phyloP scores from a whole-genome alignment of 1,140 invertebrate genomes.

The Drosophila ananassae region DNA sequence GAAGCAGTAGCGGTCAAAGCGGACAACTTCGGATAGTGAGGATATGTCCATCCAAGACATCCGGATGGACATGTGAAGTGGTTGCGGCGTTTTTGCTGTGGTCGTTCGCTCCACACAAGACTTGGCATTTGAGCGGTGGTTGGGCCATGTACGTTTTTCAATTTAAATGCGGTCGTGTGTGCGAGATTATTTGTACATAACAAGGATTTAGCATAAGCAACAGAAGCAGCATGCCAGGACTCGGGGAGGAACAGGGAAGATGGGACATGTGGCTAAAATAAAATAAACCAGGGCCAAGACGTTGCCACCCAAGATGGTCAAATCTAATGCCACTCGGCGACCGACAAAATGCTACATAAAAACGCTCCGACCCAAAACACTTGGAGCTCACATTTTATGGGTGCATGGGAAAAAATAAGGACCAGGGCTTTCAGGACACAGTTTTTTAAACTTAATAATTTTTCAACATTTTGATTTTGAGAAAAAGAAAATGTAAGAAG shows the following conservation, averaged over 20 bases:
- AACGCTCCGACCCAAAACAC: conserved; percentile 52
- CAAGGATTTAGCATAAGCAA: conserved; percentile 80
- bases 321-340: conserved; percentile 42
- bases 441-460: too few species aligned
- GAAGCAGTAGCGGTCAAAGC: conserved; percentile 17
- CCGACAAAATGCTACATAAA: conserved; percentile 63
- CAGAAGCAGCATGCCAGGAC: conserved; percentile 24
- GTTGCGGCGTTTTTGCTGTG: conserved; percentile 42
- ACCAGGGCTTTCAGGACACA: too few species aligned
- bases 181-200: conserved; percentile 81
- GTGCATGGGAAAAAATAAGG: not conserved
- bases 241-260: not conserved
- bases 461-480: too few species aligned
- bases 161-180: conserved; percentile 83
- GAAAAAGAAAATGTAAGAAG: too few species aligned
- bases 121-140: conserved; percentile 37
- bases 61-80: conserved; percentile 31
- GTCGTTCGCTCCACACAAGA: conserved; percentile 47
- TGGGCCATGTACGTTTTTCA: conserved; percentile 75
- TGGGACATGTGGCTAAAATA: conserved; percentile 24
- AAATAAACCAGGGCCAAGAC: conserved; percentile 31
- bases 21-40: conserved; percentile 21
- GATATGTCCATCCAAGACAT: conserved; percentile 54
- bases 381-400: conserved; percentile 41
- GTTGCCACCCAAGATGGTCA: conserved; percentile 34